phyloP scores from a whole-genome alignment of 2,888 invertebrate species.

The Rotaria socialis region DNA sequence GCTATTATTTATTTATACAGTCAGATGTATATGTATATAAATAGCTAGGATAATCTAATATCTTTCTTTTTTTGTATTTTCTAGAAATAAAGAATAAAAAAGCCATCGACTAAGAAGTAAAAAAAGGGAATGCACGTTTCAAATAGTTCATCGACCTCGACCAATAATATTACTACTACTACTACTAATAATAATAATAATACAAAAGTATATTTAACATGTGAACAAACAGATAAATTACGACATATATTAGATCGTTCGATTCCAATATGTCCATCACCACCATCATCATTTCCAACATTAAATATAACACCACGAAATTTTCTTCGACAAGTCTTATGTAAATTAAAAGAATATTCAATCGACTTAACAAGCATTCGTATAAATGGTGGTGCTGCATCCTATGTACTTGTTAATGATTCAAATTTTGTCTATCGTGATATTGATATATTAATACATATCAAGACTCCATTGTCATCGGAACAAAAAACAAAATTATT shows the following conservation, averaged over 20 bases:
- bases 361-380: slow-evolving; percentile 73
- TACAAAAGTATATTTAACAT: slow-evolving; percentile 8
- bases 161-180: not conserved
- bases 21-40: not conserved
- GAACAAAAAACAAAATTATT: slow-evolving; percentile 36
- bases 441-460: slow-evolving; percentile 43
- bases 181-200: not conserved
- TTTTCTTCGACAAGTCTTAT: slow-evolving; percentile 66
- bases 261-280: not conserved
- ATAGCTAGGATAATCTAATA: too few relatives aligned
- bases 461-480: not conserved
- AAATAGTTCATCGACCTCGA: not conserved
- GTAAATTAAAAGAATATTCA: slow-evolving; percentile 68
- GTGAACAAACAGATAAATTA: slow-evolving; percentile 21
- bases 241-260: slow-evolving; percentile 24
- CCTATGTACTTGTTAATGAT: slow-evolving; percentile 83
- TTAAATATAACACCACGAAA: slow-evolving; percentile 74
- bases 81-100: not conserved
- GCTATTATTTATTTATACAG: not conserved
- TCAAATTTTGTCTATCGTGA: slow-evolving; percentile 52
- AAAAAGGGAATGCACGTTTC: not conserved
- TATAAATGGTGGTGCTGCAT: slow-evolving; percentile 93
- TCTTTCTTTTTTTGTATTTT: not conserved
- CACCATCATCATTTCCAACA: slow-evolving; percentile 48
- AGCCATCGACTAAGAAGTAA: not conserved